phyloP scores from a whole-genome alignment of 2,797 vertebrate species.

The Sebastes trivittatus region DNA sequence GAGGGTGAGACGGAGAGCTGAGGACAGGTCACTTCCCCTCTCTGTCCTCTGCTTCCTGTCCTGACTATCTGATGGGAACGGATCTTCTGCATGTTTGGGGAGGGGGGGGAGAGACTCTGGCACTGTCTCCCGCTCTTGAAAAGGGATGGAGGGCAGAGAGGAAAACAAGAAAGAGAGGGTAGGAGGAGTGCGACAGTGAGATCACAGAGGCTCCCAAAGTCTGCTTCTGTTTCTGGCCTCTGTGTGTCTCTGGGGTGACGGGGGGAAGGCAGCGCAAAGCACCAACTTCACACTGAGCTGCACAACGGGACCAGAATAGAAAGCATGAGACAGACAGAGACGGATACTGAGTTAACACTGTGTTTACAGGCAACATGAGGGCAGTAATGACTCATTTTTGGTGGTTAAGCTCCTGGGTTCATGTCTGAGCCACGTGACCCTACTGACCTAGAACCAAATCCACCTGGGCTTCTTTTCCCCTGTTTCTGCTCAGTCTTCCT shows the following conservation, averaged over 20 bases:
- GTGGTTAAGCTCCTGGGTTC: conserved; percentile 1
- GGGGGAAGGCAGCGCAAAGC: conserved; percentile 21
- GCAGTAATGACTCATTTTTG: conserved; percentile 31
- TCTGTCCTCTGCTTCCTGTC: conserved; percentile 59
- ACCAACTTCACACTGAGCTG: conserved; percentile 38
- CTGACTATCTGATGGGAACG: conserved; percentile 42
- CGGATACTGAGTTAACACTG: conserved; percentile 6
- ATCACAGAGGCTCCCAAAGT: conserved; percentile 36
- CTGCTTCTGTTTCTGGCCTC: conserved; percentile 32
- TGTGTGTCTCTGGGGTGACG: conserved; percentile 53
- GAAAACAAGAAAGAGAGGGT: conserved; percentile 3
- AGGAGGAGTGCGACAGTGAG: neutral
- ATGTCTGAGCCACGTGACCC: neutral
- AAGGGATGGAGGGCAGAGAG: conserved; percentile 3
- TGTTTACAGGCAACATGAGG: conserved; percentile 47
- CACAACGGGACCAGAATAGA: conserved; percentile 42
- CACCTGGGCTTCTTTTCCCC: neutral
- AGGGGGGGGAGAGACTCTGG: neutral
- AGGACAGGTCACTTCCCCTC: conserved; percentile 62
- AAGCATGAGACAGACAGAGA: conserved; percentile 30
- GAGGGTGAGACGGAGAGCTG: conserved; percentile 20
- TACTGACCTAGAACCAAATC: neutral
- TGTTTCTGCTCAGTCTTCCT: neutral
- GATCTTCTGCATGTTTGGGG: conserved; percentile 4
- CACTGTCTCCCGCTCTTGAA: conserved; percentile 17